Conservation (phyloP, 2,797 vertebrate species). For the Chiloscyllium punctatum region DNA sequence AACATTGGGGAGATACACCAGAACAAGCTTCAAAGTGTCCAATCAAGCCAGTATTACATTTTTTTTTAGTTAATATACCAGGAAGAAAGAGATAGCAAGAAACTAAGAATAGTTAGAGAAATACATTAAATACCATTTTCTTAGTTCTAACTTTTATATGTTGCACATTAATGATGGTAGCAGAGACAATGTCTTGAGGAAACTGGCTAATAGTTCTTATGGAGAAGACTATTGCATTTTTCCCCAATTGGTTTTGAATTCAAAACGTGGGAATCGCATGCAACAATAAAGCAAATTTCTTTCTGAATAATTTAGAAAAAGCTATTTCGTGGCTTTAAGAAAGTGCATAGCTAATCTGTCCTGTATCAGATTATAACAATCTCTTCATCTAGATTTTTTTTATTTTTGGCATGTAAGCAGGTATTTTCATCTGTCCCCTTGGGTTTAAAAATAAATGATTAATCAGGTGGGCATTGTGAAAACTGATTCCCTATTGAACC, state of each 20-base stretch:
- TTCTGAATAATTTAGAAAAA: background rate
- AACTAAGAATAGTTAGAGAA: background rate
- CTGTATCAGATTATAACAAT: background rate
- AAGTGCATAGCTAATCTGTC: background rate
- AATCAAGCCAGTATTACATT: background rate
- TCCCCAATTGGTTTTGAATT: no score
- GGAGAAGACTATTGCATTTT: background rate
- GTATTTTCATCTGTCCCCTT: background rate
- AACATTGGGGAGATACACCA: background rate
- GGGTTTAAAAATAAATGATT: background rate
- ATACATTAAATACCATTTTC: no score
- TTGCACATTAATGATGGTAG: no score
- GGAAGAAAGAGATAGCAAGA: background rate
- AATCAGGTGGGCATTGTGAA: background rate
- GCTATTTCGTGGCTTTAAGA: background rate
- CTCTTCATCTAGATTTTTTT: no score
- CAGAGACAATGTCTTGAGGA: background rate
- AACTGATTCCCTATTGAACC: background rate
- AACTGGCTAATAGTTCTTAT: background rate
- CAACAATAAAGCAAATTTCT: background rate
- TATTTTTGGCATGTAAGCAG: background rate
- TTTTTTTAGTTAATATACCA: background rate
- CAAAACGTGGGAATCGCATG: background rate
- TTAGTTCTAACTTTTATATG: no score
- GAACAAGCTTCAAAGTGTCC: background rate